Conservation (phyloP, 2,888 invertebrate genomes). For the Callinectes sapidus region DNA sequence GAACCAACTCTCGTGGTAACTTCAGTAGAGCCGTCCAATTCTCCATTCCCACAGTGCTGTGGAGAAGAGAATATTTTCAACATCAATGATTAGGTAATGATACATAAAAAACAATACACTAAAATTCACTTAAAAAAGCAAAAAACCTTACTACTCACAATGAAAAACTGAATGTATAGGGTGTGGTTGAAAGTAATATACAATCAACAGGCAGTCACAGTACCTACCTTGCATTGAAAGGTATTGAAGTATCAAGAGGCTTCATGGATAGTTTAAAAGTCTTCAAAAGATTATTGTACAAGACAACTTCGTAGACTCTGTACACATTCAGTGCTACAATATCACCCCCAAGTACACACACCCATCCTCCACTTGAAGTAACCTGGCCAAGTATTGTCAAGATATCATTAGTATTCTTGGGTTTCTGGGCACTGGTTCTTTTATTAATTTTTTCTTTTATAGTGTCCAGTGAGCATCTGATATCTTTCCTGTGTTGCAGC, state of each 20-base stretch:
- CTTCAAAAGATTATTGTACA: constrained; percentile 38
- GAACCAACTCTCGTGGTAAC: constrained; percentile 36
- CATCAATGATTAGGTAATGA: not conserved
- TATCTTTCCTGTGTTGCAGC: constrained; percentile 16
- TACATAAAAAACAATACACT: not conserved
- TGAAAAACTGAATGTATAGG: not conserved
- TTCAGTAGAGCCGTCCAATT: constrained; percentile 55
- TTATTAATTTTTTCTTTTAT: constrained; percentile 41
- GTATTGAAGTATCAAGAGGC: constrained; percentile 47
- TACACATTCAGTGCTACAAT: constrained; percentile 43
- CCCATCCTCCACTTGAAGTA: constrained; percentile 48
- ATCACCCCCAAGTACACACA: constrained; percentile 34
- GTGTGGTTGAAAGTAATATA: not conserved
- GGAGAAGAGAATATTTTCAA: not conserved
- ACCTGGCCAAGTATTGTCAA: constrained; percentile 45
- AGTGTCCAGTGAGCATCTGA: not conserved
- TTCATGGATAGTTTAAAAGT: constrained; percentile 51
- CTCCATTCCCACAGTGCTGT: constrained; percentile 52
- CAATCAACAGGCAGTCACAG: not conserved
- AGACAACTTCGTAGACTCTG: constrained; percentile 53
- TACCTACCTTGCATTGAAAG: constrained; percentile 67
- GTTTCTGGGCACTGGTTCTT: not conserved
- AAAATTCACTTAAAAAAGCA: not conserved
- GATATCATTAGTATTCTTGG: not conserved
- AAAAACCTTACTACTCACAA: not conserved